Base-by-base conservation (phyloP, 2,888 invertebrate species). In the Orthonychiurus folsomi region DNA sequence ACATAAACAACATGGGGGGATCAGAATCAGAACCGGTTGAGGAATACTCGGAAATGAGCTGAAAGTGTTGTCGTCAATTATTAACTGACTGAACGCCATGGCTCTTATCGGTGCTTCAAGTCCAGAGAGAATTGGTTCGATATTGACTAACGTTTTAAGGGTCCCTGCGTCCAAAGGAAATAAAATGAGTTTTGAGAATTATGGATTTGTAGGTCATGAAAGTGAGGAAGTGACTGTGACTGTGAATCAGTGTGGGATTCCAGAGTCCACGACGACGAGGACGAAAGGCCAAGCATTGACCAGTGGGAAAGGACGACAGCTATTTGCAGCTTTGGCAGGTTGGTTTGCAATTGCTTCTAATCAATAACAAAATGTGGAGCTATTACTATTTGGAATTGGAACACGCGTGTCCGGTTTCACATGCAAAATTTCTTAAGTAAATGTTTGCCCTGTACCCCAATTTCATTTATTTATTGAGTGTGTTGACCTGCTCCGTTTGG, bases 301-400 rank as follows among this genome's bases (percentile, higher is more conserved):
- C 24, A 21, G n/a, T 5, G 50, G 57, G 3, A 56, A 50, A 47
- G 12, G 60, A 3, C 67, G 63, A 9, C 71, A 71, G 63, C 63
- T 71, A 65, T 65, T 69, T 63, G 69, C 69, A 58, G 67, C 71
- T 23, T 67, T 69, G 59, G 69, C 69, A 67, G 69, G 71, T 71
- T 63, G 56, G 53, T 64, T 62, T 65, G 37, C 37, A n/a, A n/a
- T 37, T 15, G 37, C 9, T 37, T 37, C 15, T 5, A 9, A 9
- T 37, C 5, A 37, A 37, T 37, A 37, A 9, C 15, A 37, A 37
- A 37, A 37, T 9, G 37, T 37, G 5, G 37, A 37, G 15, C n/a
- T n/a, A n/a, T n/a, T n/a, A n/a, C n/a, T n/a, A n/a, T n/a, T n/a
- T n/a, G n/a, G n/a, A n/a, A n/a, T n/a, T n/a, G n/a, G n/a, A n/a